Conservation (phyloP, 2,888 invertebrate species). For the Sepioteuthis lessoniana region DNA sequence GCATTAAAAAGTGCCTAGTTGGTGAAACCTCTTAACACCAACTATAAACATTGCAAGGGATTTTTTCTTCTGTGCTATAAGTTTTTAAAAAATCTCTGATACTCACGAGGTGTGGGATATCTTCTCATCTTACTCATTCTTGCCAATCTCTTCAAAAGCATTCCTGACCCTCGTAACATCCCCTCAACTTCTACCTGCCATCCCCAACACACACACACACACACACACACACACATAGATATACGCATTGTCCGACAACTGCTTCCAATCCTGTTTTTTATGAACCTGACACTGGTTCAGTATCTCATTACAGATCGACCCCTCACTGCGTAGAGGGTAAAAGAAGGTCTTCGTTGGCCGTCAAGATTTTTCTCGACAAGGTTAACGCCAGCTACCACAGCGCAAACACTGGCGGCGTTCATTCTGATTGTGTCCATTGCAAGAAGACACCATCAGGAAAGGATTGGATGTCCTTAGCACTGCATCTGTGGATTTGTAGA, state of each 20-base stretch:
- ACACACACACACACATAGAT: too few species aligned
- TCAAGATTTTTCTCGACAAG: background rate
- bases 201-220: too few species aligned
- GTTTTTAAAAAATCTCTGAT: background rate
- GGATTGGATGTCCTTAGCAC: background rate
- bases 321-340: background rate
- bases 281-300: background rate
- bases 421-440: background rate
- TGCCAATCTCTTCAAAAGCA: background rate
- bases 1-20: too few species aligned
- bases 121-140: background rate
- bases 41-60: too few species aligned
- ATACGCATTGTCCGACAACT: too few species aligned
- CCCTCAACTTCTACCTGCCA: background rate
- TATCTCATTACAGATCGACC: background rate
- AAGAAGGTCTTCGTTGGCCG: background rate
- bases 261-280: background rate
- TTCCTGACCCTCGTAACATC: background rate
- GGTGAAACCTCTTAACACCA: too few species aligned
- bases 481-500: conserved; percentile 33
- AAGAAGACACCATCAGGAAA: background rate
- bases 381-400: background rate
- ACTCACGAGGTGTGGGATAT: background rate
- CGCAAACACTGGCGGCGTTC: background rate
- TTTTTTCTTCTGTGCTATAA: too few species aligned